Base-by-base conservation (phyloP, 1,140 invertebrate species). In the Lepidurus couesii region DNA sequence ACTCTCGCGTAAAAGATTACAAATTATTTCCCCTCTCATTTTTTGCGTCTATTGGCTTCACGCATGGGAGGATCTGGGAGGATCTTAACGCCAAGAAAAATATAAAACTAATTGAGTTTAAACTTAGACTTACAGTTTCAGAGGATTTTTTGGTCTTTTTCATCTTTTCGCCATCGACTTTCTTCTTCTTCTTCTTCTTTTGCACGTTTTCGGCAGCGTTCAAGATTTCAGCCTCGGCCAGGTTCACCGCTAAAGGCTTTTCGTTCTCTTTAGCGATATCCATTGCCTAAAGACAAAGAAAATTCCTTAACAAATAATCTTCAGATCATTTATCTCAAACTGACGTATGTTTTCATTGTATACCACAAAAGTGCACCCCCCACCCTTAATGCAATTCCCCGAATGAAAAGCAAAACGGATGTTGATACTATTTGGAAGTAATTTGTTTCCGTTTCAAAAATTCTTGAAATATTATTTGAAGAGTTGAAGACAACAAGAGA, bases 111-210 rank as follows among this genome's bases (percentile, higher is more conserved):
- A 34, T 34, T 26, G 34, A 34, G 34, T 34, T 34, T 4, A 34
- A 34, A 34, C 34, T 34, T 34, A n/a, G 7, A 65, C 53, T 65
- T 65, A 65, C 53, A 21, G 21, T 9, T 13, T 65, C 53, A 21
- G 53, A 65, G 53, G 53, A 65, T 16, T 65, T 65, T 16, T 65
- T 65, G 16, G 53, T 65, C 53, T 65, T 65, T 21, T 65, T 65
- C 21, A 21, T 65, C 53, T 65, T 65, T 13, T 65, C 53, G n/a
- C 53, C n/a, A 21, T 65, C 53, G 53, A 65, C 53, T 65, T 65
- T 65, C 53, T 65, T 65, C 53, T 65, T 65, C 53, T 65, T 65
- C 21, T 65, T 65, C 53, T 65, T 65, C 13, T 65, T 65, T 65
- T 65, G 53, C 53, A 65, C 53, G 53, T 65, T 65, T 65, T 65